Evolutionary conservation across 2,888 invertebrate species (phyloP).

Genomic region (Plebejus argus): DNA sequence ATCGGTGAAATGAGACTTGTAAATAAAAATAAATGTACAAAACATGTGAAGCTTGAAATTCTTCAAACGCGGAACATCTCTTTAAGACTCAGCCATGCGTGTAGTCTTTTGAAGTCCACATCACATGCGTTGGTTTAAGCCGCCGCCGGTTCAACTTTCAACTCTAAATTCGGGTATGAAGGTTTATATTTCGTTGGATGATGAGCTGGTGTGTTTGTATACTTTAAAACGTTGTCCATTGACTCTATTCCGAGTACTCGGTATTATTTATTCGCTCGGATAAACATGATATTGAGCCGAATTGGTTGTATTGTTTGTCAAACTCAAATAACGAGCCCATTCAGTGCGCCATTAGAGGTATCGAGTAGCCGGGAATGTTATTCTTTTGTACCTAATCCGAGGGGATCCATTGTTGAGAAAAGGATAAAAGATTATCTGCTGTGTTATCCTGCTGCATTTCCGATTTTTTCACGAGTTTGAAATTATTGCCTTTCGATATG

Average conservation of each 20-base stretch:
- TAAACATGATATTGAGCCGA: constrained; percentile 45
- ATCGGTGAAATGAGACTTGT: constrained; percentile 7
- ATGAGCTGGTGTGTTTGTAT: constrained; percentile 47
- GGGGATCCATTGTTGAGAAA: neutral
- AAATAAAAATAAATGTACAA: constrained; percentile 10
- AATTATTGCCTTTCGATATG: neutral
- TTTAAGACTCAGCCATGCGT: constrained; percentile 58
- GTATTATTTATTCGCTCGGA: constrained; percentile 50
- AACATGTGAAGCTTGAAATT: constrained; percentile 22
- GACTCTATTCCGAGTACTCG: constrained; percentile 48
- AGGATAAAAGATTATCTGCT: neutral
- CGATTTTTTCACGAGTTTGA: neutral
- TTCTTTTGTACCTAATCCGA: constrained; percentile 5
- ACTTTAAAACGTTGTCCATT: constrained; percentile 49
- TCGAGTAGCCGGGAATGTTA: constrained; percentile 16
- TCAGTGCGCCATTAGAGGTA: constrained; percentile 13
- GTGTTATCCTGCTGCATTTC: constrained; percentile 1
- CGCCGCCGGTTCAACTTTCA: constrained; percentile 33
- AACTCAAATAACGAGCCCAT: constrained; percentile 30
- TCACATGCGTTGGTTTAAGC: constrained; percentile 62
- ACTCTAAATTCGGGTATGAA: constrained; percentile 30
- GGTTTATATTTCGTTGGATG: constrained; percentile 32
- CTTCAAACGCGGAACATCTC: constrained; percentile 43
- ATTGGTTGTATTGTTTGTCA: constrained; percentile 36
- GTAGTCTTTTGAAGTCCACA: constrained; percentile 67